These are phyloP conservation scores for Siderastrea radians DNA, from an alignment of 92 coral and sea anemone species.

Conservation along the genomic window DNA sequence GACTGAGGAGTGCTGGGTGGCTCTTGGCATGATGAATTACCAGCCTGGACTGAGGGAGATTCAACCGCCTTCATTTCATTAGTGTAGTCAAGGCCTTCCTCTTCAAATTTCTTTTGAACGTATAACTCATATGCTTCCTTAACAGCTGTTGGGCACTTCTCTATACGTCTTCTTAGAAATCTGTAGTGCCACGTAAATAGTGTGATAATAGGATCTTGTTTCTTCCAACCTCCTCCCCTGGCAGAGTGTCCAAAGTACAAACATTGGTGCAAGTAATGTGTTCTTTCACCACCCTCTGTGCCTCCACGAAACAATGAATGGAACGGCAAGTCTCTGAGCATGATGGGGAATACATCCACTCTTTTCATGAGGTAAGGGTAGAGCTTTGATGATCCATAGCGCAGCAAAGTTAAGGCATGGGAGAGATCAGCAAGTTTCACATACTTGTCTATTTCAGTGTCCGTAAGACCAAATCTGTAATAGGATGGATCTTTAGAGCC, in stretches of 20 bases:
- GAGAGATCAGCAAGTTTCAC: constrained; percentile 30
- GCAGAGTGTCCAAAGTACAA: not conserved
- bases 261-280: too few species aligned
- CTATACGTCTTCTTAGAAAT: not conserved
- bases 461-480: constrained; percentile 19
- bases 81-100: constrained; percentile 11
- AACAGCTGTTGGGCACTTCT: constrained; percentile 7
- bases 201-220: not conserved
- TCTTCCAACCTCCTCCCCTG: not conserved
- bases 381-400: constrained; percentile 49
- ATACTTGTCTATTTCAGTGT: constrained; percentile 14
- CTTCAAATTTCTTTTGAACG: constrained; percentile 9
- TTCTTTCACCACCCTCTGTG: not conserved
- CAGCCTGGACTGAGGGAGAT: constrained; percentile 5
- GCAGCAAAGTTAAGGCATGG: constrained; percentile 24
- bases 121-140: constrained; percentile 7
- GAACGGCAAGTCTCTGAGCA: not conserved
- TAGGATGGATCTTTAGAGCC: not conserved
- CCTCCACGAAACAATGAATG: constrained; percentile 24
- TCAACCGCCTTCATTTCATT: constrained; percentile 2
- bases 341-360: constrained; percentile 33
- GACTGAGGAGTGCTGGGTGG: constrained; percentile 6
- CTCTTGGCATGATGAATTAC: not conserved
- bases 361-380: constrained; percentile 48
- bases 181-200: not conserved